A percentile compares a stretch with the other conserved stretches of the same genome.
phyloP scores from a whole-genome alignment of 1,140 invertebrate genomes.

The Zaprionus gabonicus region DNA sequence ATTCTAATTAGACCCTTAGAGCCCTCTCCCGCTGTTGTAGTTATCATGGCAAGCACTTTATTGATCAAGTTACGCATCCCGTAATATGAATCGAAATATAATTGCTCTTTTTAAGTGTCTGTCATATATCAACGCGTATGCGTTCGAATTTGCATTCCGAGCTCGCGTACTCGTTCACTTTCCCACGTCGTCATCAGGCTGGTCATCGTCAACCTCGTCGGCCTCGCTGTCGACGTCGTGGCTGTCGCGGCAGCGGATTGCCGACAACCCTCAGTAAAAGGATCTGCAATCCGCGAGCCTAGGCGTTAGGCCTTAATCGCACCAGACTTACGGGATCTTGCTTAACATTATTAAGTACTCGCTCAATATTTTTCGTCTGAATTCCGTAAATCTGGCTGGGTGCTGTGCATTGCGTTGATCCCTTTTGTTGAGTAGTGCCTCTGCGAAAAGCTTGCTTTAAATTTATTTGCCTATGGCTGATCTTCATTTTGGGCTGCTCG shows the following conservation, averaged over 20 bases:
- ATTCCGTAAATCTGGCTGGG: slow-evolving; percentile 44
- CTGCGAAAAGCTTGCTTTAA: slow-evolving; percentile 74
- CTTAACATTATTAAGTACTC: slow-evolving; percentile 72
- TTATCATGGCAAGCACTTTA: slow-evolving; percentile 81
- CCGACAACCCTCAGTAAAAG: slow-evolving; percentile 17
- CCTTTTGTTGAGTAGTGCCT: slow-evolving; percentile 51
- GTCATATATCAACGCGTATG: slow-evolving; percentile 63
- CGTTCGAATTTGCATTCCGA: slow-evolving; percentile 47
- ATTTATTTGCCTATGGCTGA: slow-evolving; percentile 53
- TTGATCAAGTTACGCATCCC: slow-evolving; percentile 83
- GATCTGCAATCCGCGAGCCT: slow-evolving; percentile 27
- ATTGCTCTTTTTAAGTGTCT: slow-evolving; percentile 78
- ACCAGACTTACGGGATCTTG: slow-evolving; percentile 80
- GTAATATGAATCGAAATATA: slow-evolving; percentile 81
- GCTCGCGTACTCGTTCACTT: slow-evolving; percentile 7
- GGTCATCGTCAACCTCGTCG: background rate
- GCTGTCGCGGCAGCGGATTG: slow-evolving; percentile 9
- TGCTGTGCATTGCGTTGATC: slow-evolving; percentile 22
- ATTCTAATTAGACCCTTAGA: slow-evolving; percentile 68
- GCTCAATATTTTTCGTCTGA: slow-evolving; percentile 62
- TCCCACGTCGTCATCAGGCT: slow-evolving; percentile 48
- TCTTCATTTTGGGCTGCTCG: slow-evolving; percentile 32
- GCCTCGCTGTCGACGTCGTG: background rate
- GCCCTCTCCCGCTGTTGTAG: slow-evolving; percentile 33
- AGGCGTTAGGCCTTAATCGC: slow-evolving; percentile 73